Base-by-base conservation (phyloP, 1,140 invertebrate genomes). In the Aleiodes sp. region DNA sequence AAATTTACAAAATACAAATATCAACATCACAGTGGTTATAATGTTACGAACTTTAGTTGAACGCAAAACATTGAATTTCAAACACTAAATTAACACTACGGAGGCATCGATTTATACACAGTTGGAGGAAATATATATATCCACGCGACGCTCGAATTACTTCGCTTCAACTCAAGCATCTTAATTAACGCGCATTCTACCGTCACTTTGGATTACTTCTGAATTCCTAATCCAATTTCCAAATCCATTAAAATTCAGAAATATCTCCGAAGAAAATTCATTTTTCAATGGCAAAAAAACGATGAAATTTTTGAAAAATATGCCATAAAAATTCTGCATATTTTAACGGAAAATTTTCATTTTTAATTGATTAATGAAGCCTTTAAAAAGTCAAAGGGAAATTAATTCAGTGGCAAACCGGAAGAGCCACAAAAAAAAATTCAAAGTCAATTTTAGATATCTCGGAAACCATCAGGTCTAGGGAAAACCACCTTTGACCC, bases 171-270 rank as follows among this genome's bases (percentile, higher is more conserved):
- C 2, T 2, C 41, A 46, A 46, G 41, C 14, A 19, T 46, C 41
- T 46, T 46, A 46, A 46, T 46, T 19, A 46, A 4, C n/a, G 16
- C 41, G 41, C 41, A 46, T 46, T 46, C 41, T 19, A 46, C 12
- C 12, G 41, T 46, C 41, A 46, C 41, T n/a, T 46, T n/a, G 41
- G 41, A 46, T 46, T 46, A 46, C 41, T 46, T n/a, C 12, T 19
- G 16, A 4, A 19, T 46, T 2, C 19, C 41, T 46, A 46, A 46
- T 46, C 41, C 19, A 19, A 46, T 46, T 46, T 19, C 41, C 12
- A 16, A 19, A 46, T n/a, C n/a, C 41, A 46, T 19, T 46, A n/a
- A 46, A 46, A n/a, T 46, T 19, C n/a, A n/a, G n/a, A n/a, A n/a
- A n/a, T n/a, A n/a, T n/a, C n/a, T n/a, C n/a, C n/a, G n/a, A n/a